Conservation (phyloP, 2,888 invertebrate species). For the Mythimna vitellina region DNA sequence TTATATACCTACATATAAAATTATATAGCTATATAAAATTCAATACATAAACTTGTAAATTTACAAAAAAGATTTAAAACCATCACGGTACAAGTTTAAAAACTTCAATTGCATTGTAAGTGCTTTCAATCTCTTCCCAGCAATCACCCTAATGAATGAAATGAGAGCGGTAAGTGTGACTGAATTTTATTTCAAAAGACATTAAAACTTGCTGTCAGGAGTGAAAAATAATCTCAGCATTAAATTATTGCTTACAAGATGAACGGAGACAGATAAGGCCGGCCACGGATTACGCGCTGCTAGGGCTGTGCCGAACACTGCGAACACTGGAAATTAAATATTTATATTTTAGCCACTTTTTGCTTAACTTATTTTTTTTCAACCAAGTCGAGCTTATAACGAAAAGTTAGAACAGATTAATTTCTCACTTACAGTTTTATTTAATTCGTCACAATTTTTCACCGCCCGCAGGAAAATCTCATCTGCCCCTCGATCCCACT, state of each 20-base stretch:
- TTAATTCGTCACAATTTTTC: conserved; percentile 50
- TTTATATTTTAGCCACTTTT: conserved; percentile 14
- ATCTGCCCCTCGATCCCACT: conserved; percentile 61
- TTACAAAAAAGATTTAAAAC: neutral
- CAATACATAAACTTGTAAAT: too few species aligned
- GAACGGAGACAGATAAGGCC: conserved; percentile 82
- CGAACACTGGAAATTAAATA: conserved; percentile 19
- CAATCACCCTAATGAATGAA: conserved; percentile 71
- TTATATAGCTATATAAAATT: too few species aligned
- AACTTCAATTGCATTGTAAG: conserved; percentile 32
- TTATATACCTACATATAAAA: too few species aligned
- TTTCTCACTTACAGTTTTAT: conserved; percentile 41
- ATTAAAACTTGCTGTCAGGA: conserved; percentile 88
- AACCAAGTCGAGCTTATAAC: conserved; percentile 13
- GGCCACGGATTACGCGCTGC: conserved; percentile 73
- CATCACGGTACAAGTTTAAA: neutral
- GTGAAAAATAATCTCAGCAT: conserved; percentile 87
- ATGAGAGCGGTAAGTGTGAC: conserved; percentile 77
- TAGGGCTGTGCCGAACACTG: conserved; percentile 55
- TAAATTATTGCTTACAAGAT: conserved; percentile 88
- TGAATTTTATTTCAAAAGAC: conserved; percentile 87
- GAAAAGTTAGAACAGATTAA: conserved; percentile 26
- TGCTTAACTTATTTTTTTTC: conserved; percentile 25
- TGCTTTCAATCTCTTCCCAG: conserved; percentile 49
- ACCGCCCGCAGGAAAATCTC: conserved; percentile 56